These are phyloP conservation scores for Philereme transversata DNA, from an alignment of 2,888 invertebrate genomes.

Conservation along the genomic window DNA sequence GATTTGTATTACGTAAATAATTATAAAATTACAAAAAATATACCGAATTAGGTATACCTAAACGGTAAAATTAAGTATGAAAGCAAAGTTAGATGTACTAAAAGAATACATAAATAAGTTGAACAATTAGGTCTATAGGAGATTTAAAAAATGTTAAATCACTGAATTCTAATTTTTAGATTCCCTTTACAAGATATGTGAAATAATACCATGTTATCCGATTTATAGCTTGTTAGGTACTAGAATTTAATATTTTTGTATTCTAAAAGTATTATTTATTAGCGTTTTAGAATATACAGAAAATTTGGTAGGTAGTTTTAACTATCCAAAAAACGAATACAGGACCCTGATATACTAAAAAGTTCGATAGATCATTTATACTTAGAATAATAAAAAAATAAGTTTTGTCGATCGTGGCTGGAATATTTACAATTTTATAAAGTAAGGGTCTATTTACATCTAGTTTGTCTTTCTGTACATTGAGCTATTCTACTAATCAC, in stretches of 20 bases:
- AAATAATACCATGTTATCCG: conserved; percentile 10
- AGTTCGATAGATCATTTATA: too few relatives aligned
- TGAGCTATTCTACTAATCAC: conserved; percentile 48
- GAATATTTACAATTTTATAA: conserved; percentile 42
- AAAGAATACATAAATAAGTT: too few relatives aligned
- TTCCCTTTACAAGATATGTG: conserved; percentile 5
- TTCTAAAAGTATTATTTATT: background rate
- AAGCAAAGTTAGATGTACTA: background rate
- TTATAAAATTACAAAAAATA: conserved; percentile 9
- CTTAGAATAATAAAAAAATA: background rate
- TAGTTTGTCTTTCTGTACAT: conserved; percentile 54
- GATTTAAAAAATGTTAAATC: background rate
- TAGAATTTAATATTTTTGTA: background rate
- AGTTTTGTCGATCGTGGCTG: conserved; percentile 33
- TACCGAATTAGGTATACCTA: background rate
- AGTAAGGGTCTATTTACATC: conserved; percentile 28
- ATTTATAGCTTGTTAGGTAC: background rate
- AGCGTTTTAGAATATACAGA: too few relatives aligned
- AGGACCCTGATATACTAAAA: too few relatives aligned
- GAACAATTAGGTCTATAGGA: too few relatives aligned
- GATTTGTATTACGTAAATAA: background rate
- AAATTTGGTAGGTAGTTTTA: too few relatives aligned
- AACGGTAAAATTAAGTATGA: background rate
- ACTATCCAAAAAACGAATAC: background rate
- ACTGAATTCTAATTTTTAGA: background rate